A percentile compares a stretch with the other conserved stretches of the same genome.
These are phyloP conservation scores for Parnassius orleans DNA, from an alignment of 2,888 invertebrate species.

Conservation along the genomic window DNA sequence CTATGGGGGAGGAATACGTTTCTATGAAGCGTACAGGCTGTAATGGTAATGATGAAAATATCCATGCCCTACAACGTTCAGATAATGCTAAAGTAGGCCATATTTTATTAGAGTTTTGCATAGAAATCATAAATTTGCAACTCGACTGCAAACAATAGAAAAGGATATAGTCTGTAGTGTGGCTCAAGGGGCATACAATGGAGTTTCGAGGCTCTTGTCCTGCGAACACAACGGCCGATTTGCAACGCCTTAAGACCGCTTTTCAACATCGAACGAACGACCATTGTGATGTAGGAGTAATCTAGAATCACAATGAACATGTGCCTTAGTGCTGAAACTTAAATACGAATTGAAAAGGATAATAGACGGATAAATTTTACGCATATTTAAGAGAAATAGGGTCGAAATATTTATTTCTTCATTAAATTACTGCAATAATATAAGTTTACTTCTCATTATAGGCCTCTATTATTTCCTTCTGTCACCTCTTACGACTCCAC, in stretches of 20 bases:
- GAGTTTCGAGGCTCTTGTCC: slow-evolving; percentile 1
- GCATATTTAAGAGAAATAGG: neutral
- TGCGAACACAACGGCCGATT: neutral
- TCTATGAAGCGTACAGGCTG: too few species aligned
- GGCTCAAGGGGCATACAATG: slow-evolving; percentile 7
- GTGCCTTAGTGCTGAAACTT: neutral
- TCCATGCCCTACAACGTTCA: too few species aligned
- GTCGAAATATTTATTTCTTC: neutral
- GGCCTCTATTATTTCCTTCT: too few species aligned
- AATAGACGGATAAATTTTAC: neutral
- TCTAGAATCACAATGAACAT: slow-evolving; percentile 1
- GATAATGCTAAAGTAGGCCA: neutral
- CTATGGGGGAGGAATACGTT: too few species aligned
- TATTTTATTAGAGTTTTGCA: slow-evolving; percentile 5
- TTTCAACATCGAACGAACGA: neutral
- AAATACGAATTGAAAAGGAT: neutral
- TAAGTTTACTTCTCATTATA: too few species aligned
- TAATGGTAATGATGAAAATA: too few species aligned
- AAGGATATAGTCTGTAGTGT: neutral
- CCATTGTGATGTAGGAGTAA: neutral
- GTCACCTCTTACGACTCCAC: too few species aligned
- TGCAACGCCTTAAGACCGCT: neutral
- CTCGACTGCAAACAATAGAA: slow-evolving; percentile 5
- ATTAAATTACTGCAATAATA: neutral
- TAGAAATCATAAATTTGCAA: slow-evolving; percentile 15